Evolutionary conservation across 2,113 vertebrate genomes (phyloP), one percentile per base, ranked within the genome.

Genomic region (Nothoprocta perdicaria): DNA sequence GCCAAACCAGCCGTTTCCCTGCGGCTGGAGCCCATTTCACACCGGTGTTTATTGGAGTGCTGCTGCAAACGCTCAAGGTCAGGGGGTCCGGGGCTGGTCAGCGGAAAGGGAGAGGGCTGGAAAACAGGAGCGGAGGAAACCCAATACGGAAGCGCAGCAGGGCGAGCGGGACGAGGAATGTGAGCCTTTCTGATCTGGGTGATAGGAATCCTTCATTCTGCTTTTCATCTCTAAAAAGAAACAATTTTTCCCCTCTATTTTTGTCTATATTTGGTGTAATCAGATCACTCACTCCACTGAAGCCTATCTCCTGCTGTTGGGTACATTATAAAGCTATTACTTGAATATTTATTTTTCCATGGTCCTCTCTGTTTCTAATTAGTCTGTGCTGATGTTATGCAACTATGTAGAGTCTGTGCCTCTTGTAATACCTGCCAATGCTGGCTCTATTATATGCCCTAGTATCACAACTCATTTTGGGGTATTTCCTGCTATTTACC

Each of bases 291-390:
- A 52, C 24, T 27, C 61, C 57, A 15, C 65, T 23, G 57, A 52
- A 45, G 41, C 69, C 78, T 45, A 7, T 78, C 88, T 94, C 94
- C 90, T 91, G 77, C 88, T 78, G 53, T 24, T 83, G 65, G 73
- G 46, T 65, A 77, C 85, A 19, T 11, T 14, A 31, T 14, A 31
- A 91, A 74, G 65, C 80, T 75, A 21, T 83, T 91, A 87, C 66
- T 57, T 80, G 73, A 63, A 22, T 86, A 85, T 89, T 95, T 95
- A 85, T 85, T 93, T 95, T 91, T 92, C 88, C 83, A 46, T 0
- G 14, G 82, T 46, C 72, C 35, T 55, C 81, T 82, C 68, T 80
- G 85, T 77, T 90, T 84, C 77, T 75, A 65, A 72, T 91, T 78
- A 84, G 57, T 78, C 80, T 74, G 73, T 43, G 66, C 61, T 91